Evolutionary conservation across 2,888 invertebrate genomes (phyloP).

Genomic region (Pheosia gnoma): DNA sequence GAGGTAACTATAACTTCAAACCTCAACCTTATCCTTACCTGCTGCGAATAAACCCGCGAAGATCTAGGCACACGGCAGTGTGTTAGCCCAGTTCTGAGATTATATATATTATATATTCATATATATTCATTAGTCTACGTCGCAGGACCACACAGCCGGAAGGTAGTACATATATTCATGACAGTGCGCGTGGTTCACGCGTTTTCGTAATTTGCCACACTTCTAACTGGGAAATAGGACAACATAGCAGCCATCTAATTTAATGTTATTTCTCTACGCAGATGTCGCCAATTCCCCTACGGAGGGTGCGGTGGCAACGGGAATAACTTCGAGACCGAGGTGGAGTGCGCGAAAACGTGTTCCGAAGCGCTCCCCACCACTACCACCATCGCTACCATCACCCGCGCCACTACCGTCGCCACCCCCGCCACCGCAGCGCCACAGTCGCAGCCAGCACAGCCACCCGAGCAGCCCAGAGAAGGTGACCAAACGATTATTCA

Average conservation of each 20-base stretch:
- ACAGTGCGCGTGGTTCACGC: no score
- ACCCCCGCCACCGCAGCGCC: background rate
- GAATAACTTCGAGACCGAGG: constrained; percentile 90
- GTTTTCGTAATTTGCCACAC: background rate
- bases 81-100: no score
- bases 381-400: background rate
- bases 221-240: background rate
- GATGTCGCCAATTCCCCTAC: constrained; percentile 93
- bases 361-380: constrained; percentile 70
- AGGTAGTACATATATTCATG: no score
- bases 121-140: no score
- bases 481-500: background rate
- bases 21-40: no score
- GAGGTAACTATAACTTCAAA: constrained; percentile 44
- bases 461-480: constrained; percentile 3
- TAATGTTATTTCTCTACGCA: constrained; percentile 18
- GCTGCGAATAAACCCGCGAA: no score
- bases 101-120: no score
- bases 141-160: no score
- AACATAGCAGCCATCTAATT: no score
- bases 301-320: constrained; percentile 97
- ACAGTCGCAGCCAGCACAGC: background rate
- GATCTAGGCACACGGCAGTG: no score
- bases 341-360: constrained; percentile 87
- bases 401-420: background rate